Percentiles rank a stretch among this genome's conserved stretches.
These are phyloP conservation scores for Pedionomus torquatus DNA, from an alignment of 2,113 vertebrate genomes.

Conservation along the genomic window DNA sequence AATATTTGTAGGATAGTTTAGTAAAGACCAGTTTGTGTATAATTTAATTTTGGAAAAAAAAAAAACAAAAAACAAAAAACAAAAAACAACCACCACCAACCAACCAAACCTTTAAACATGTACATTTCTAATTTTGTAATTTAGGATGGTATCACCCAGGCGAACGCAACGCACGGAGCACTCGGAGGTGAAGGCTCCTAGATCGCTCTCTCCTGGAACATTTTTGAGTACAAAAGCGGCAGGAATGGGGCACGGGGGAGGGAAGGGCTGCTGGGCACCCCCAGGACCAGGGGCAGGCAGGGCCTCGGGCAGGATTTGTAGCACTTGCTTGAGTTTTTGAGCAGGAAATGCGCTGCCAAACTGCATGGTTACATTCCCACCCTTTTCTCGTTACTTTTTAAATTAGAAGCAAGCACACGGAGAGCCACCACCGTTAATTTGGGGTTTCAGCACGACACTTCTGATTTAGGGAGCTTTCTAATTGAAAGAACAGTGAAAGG, in stretches of 20 bases:
- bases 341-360: neutral
- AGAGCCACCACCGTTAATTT: neutral
- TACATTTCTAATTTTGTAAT: constrained; percentile 55
- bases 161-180: neutral
- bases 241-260: neutral
- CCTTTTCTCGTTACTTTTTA: neutral
- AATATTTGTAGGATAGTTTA: constrained; percentile 79
- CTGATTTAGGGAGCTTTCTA: neutral
- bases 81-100: neutral
- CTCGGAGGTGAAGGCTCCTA: neutral
- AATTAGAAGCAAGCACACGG: neutral
- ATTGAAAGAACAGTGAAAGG: neutral
- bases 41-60: constrained; percentile 60
- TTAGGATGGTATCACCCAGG: neutral
- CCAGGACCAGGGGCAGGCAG: neutral
- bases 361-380: neutral
- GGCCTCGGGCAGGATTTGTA: neutral
- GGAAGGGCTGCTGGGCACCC: neutral
- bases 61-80: too few relatives aligned
- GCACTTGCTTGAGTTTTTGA: neutral
- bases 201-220: neutral
- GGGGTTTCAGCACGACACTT: neutral
- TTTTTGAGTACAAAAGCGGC: constrained; percentile 40
- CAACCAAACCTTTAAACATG: constrained; percentile 31
- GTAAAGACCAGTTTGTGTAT: constrained; percentile 69